These are phyloP conservation scores for Taphrorychus bicolor DNA, from an alignment of 2,888 invertebrate species.

Conservation along the genomic window DNA sequence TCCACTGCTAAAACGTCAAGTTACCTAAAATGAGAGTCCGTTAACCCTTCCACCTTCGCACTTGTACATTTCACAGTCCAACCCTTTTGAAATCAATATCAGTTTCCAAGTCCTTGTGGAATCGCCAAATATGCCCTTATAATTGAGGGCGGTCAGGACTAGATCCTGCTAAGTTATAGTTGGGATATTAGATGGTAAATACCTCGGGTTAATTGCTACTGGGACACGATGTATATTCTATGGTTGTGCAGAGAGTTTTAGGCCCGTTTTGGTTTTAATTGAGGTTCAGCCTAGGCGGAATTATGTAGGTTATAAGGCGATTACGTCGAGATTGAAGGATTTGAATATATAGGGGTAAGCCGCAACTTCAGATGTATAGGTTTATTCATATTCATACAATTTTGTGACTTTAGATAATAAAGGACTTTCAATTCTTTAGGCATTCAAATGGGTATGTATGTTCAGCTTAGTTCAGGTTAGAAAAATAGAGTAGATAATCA, in stretches of 20 bases:
- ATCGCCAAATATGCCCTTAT: not conserved
- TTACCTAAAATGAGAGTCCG: too few relatives aligned
- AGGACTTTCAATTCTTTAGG: too few relatives aligned
- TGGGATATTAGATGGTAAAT: not conserved
- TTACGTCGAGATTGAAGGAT: not conserved
- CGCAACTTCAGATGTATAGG: too few relatives aligned
- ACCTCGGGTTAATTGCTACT: not conserved
- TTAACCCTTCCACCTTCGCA: too few relatives aligned
- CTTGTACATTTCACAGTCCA: not conserved
- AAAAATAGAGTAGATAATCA: too few relatives aligned
- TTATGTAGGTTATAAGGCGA: not conserved
- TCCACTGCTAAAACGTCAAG: too few relatives aligned
- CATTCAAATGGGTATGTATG: too few relatives aligned
- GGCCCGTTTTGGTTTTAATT: not conserved
- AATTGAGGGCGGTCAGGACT: not conserved
- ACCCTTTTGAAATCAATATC: not conserved
- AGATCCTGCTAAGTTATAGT: not conserved
- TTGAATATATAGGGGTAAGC: too few relatives aligned
- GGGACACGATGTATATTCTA: not conserved
- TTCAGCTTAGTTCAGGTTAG: too few relatives aligned
- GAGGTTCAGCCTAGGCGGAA: not conserved
- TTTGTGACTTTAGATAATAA: too few relatives aligned
- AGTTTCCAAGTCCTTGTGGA: not conserved
- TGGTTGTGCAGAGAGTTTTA: too few relatives aligned
- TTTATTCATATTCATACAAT: too few relatives aligned